Base-by-base conservation (phyloP, 2,797 vertebrate genomes). In the Sebastes baramenuke region DNA sequence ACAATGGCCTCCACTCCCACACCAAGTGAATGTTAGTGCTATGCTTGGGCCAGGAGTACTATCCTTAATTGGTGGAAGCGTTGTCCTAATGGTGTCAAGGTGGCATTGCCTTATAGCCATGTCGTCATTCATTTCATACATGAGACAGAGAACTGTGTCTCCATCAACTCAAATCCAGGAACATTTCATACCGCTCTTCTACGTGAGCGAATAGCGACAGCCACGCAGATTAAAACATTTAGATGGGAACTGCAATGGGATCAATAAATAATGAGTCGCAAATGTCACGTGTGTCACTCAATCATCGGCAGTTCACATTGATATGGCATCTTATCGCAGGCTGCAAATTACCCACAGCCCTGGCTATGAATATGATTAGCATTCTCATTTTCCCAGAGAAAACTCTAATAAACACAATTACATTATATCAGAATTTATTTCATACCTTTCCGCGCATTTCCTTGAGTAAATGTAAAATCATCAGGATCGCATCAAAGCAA, bases 361-460 rank as follows among this genome's bases (percentile, higher is more conserved):
- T 58, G 64, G 83, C 92, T 94, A 94, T 95, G 94, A 95, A 95
- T 95, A 95, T 86, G 89, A 95, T 95, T 95, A 93, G 86, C 92
- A 85, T 93, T 94, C 87, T 92, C 85, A 93, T 93, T 94, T 92
- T 87, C 88, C 56, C 83, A 29, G 27, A 70, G 79, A 88, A 94
- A 93, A 91, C 82, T 88, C 82, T 87, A 89, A 94, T 93, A 93
- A 93, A 93, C 85, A 92, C 87, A 93, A 92, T 93, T 90, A 81
- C 69, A 70, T 84, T 88, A 82, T 72, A 89, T 86, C 78, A 7
- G 42, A 86, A 88, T 91, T 79, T 75, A 90, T 90, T 89, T 83
- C 52, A 73, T 85, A 88, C 85, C 67, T 88, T 87, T 85, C 69
- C 54, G 3, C 52, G 81, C 64, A 72, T 81, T 87, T 87, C 65